Evolutionary conservation across 2,888 invertebrate species (phyloP).

Genomic region (Bedellia somnulentella): DNA sequence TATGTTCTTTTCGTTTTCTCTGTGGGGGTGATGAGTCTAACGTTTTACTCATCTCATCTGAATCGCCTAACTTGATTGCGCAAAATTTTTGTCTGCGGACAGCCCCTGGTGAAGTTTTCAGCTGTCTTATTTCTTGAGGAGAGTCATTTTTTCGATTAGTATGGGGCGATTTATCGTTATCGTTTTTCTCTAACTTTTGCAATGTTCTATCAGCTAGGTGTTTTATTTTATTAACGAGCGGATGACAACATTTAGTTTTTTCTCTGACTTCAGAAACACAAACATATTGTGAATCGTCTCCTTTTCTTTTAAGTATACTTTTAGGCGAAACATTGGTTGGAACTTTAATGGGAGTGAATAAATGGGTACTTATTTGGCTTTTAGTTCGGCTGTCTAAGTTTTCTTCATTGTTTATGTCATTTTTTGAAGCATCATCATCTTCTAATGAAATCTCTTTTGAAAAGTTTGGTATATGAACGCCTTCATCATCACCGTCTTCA

Average conservation of each 20-base stretch:
- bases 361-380: conserved; percentile 22
- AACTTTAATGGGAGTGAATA: conserved; percentile 29
- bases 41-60: conserved; percentile 53
- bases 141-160: conserved; percentile 56
- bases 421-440: conserved; percentile 39
- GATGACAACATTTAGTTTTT: conserved; percentile 61
- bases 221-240: conserved; percentile 66
- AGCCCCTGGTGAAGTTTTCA: conserved; percentile 65
- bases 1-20: conserved; percentile 61
- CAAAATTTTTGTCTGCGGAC: conserved; percentile 55
- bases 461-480: conserved; percentile 50
- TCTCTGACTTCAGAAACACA: conserved; percentile 46
- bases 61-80: conserved; percentile 50
- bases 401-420: conserved; percentile 15
- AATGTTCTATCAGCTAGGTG: conserved; percentile 65
- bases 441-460: conserved; percentile 50
- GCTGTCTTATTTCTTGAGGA: conserved; percentile 59
- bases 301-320: conserved; percentile 55
- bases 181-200: conserved; percentile 49
- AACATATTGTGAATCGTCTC: conserved; percentile 33
- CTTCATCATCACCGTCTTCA: conserved; percentile 47
- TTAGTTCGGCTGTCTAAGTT: conserved; percentile 30
- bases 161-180: conserved; percentile 37
- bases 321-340: conserved; percentile 50
- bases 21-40: conserved; percentile 43